phyloP scores from a whole-genome alignment of 2,888 invertebrate genomes.

The Rhingia campestris region DNA sequence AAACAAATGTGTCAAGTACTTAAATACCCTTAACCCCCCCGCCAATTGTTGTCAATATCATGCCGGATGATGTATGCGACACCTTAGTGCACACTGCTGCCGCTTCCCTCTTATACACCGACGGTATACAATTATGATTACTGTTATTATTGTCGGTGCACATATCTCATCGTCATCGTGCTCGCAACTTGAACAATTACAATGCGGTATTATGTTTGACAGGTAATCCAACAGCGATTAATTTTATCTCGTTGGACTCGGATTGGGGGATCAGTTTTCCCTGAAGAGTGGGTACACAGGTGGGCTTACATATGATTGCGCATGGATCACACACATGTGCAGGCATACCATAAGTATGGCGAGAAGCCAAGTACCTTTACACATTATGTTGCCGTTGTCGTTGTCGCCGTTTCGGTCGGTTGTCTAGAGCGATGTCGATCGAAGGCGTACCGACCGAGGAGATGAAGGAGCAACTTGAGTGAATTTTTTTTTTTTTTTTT shows the following conservation, averaged over 20 bases:
- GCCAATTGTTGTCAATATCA: conserved; percentile 62
- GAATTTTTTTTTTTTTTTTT: conserved; percentile 5
- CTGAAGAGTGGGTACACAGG: neutral
- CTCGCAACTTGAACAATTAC: conserved; percentile 71
- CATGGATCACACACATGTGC: conserved; percentile 64
- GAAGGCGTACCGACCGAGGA: neutral
- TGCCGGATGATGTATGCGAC: neutral
- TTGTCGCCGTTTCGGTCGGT: conserved; percentile 40
- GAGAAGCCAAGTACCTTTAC: conserved; percentile 55
- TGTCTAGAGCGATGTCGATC: neutral
- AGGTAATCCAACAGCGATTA: conserved; percentile 74
- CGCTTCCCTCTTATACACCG: neutral
- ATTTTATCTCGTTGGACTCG: conserved; percentile 69
- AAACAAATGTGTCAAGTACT: conserved; percentile 71
- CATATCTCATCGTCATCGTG: conserved; percentile 10
- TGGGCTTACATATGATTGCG: conserved; percentile 61
- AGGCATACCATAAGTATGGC: conserved; percentile 39
- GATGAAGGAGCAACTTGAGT: conserved; percentile 11
- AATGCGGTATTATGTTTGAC: conserved; percentile 73
- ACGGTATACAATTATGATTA: conserved; percentile 55
- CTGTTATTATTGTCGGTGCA: conserved; percentile 62
- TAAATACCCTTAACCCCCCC: conserved; percentile 30
- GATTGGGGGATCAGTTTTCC: conserved; percentile 49
- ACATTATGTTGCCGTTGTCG: conserved; percentile 67
- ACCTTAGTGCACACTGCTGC: neutral